These are phyloP conservation scores for Bucorvus abyssinicus DNA, from an alignment of 2,797 vertebrate species.

Conservation along the genomic window DNA sequence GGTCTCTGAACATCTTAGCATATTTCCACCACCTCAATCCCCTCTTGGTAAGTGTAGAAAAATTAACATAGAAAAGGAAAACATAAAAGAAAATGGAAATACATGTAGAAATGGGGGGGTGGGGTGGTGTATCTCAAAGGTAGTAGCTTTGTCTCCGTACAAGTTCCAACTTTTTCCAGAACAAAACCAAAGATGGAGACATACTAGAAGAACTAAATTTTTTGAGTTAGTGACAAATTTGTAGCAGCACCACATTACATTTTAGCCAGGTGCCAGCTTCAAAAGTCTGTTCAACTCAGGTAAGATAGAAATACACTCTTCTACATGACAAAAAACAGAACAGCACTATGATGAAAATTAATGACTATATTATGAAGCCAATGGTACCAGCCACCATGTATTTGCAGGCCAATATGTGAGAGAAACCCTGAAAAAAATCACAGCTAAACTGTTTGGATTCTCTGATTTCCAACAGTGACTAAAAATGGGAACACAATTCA, in stretches of 20 bases:
- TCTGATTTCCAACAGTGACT: not conserved
- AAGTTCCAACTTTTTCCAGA: not conserved
- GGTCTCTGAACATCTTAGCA: not conserved
- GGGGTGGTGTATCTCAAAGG: not conserved
- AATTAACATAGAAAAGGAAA: not conserved
- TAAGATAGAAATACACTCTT: not conserved
- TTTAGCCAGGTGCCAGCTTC: not conserved
- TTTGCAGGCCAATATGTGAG: not conserved
- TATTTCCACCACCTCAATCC: not conserved
- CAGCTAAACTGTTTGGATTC: not conserved
- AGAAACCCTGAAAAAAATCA: not conserved
- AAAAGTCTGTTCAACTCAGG: not conserved
- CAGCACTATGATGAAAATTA: not conserved
- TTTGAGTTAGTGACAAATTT: not conserved
- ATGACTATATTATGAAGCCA: not conserved
- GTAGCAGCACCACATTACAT: not conserved
- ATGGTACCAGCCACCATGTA: not conserved
- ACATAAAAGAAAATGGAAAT: not conserved
- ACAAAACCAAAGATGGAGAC: not conserved
- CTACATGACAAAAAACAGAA: not conserved
- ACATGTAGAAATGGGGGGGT: not conserved
- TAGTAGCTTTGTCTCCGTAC: not conserved
- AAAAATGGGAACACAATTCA: not conserved
- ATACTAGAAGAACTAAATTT: not conserved
- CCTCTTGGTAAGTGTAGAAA: not conserved